Percentiles rank a stretch among this genome's conserved stretches.
These are phyloP conservation scores for Aeoliscus strigatus DNA, from an alignment of 2,797 vertebrate genomes.

Conservation along the genomic window DNA sequence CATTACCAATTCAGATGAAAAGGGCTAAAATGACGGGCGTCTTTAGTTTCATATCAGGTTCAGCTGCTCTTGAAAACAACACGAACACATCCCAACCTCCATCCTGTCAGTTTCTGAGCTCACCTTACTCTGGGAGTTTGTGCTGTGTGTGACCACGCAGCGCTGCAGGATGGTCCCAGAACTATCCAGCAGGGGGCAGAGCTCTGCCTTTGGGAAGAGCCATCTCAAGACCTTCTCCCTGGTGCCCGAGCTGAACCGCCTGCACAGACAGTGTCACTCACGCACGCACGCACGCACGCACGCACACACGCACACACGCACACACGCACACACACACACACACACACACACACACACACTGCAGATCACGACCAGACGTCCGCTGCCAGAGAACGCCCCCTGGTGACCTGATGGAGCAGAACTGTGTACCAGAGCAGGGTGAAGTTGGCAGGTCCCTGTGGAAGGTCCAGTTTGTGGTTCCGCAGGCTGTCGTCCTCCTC, in stretches of 20 bases:
- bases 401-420: no score
- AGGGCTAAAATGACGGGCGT: no score
- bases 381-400: no score
- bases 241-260: constrained; percentile 68
- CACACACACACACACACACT: no score
- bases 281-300: neutral
- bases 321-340: no score
- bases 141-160: constrained; percentile 71
- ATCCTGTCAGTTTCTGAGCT: constrained; percentile 8
- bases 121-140: constrained; percentile 68
- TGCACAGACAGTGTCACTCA: constrained; percentile 15
- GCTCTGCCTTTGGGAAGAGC: constrained; percentile 73
- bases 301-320: neutral
- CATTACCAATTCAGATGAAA: no score
- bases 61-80: neutral
- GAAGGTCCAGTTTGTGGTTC: constrained; percentile 44
- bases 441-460: constrained; percentile 74
- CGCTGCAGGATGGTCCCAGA: constrained; percentile 71
- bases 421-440: constrained; percentile 72
- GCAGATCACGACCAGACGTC: no score
- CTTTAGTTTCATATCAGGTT: no score
- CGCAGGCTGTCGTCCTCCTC: constrained; percentile 55
- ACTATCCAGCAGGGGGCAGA: constrained; percentile 73
- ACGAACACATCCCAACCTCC: no score
- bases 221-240: constrained; percentile 71